Conservation (phyloP, 2,797 vertebrate genomes). For the Onychomys leucogaster region DNA sequence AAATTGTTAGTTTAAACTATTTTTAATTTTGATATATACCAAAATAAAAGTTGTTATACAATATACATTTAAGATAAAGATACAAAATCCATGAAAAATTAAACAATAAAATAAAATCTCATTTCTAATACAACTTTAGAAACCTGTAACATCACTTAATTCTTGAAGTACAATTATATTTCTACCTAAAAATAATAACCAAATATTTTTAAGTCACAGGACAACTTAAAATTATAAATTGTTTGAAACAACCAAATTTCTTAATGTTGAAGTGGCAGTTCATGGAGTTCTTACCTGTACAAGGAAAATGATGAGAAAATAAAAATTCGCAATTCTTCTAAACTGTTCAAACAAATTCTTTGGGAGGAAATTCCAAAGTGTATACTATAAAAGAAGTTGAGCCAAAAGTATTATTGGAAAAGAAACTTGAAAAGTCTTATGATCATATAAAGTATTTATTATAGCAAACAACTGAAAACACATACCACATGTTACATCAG, state of each 20-base stretch:
- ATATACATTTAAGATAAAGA: slow-evolving; percentile 22
- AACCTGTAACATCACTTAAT: slow-evolving; percentile 9
- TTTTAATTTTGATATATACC: slow-evolving; percentile 35
- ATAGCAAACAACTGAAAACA: slow-evolving; percentile 49
- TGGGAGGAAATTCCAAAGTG: slow-evolving; percentile 99
- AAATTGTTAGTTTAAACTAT: slow-evolving; percentile 53
- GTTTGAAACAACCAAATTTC: slow-evolving; percentile 45
- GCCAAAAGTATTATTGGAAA: slow-evolving; percentile 49
- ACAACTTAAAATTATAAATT: slow-evolving; percentile 50
- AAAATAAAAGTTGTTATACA: not conserved
- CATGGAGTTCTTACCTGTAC: slow-evolving; percentile 93
- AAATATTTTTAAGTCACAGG: slow-evolving; percentile 33
- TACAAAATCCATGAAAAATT: slow-evolving; percentile 15
- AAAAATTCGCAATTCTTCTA: slow-evolving; percentile 99
- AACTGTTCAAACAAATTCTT: slow-evolving; percentile 99
- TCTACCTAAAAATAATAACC: slow-evolving; percentile 52
- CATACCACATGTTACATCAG: not conserved
- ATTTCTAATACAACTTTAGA: slow-evolving; percentile 47
- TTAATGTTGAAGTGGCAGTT: not conserved
- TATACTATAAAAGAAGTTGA: slow-evolving; percentile 91
- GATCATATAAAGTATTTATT: not conserved
- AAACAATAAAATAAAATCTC: slow-evolving; percentile 23
- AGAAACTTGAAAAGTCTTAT: slow-evolving; percentile 41
- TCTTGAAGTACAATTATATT: slow-evolving; percentile 33
- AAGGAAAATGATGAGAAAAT: slow-evolving; percentile 99